Evolutionary conservation across 2,888 invertebrate species (phyloP).

Genomic region (Zelleria hepariella): DNA sequence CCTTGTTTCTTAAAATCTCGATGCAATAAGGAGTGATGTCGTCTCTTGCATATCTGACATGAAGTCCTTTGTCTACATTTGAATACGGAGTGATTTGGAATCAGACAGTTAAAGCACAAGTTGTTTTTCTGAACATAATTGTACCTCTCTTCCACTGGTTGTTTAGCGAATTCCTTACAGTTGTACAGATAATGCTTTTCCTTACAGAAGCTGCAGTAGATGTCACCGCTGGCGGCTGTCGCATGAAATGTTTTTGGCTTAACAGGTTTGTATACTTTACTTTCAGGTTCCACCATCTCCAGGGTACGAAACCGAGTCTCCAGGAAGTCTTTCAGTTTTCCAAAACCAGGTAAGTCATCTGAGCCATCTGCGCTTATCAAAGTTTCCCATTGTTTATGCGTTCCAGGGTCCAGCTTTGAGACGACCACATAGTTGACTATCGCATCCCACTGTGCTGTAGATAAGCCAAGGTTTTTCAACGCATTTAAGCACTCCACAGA

Average conservation of each 20-base stretch:
- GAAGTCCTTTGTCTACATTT: not conserved
- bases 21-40: constrained; percentile 5
- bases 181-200: constrained; percentile 10
- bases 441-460: constrained; percentile 8
- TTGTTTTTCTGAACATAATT: constrained; percentile 8
- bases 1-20: not conserved
- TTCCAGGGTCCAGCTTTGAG: not conserved
- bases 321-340: not conserved
- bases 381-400: not conserved
- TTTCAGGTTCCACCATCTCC: not conserved
- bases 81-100: not conserved
- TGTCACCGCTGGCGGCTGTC: not conserved
- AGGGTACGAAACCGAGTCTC: not conserved
- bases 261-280: not conserved
- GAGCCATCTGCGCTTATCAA: constrained; percentile 1
- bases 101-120: constrained; percentile 12
- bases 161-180: constrained; percentile 12
- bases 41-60: not conserved
- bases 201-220: constrained; percentile 9
- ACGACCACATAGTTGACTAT: constrained; percentile 8
- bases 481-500: constrained; percentile 8
- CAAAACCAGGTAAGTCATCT: not conserved
- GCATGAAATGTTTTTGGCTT: not conserved
- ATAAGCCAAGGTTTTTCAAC: constrained; percentile 7
- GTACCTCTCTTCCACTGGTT: constrained; percentile 4